Base-by-base conservation (phyloP, 2,888 invertebrate genomes). In the Eupithecia subfuscata region DNA sequence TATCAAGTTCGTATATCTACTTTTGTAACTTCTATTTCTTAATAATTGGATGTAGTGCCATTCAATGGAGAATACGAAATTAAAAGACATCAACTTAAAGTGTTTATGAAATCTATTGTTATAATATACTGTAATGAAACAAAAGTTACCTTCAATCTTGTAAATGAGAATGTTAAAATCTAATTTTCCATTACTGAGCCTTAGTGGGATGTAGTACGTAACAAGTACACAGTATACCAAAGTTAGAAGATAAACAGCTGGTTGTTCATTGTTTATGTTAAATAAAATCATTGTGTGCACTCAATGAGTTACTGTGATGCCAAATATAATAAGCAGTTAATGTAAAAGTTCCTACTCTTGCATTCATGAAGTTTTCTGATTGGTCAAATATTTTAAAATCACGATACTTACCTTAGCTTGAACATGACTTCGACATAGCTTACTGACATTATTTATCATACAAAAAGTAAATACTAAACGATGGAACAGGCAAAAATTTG, bases 141-240 rank as follows among this genome's bases (percentile, higher is more conserved):
- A 89, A 91, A 90, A 92, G 93, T 94, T 94, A 93, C 94, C 93
- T 92, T 92, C 91, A 88, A 85, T 88, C 86, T 86, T 86, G 89
- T 91, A 89, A 90, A 88, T 87, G 88, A 82, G 77, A 81, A 84
- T 84, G 81, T 84, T 81, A 65, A 79, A 77, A 74, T 72, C 73
- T 76, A 69, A 78, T 79, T 78, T 82, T 87, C 87, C 84, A 75
- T 69, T 72, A 87, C 87, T 86, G 87, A 88, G 84, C 86, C 89
- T 78, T 87, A 89, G 89, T 85, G 88, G 89, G 89, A 87, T 84
- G 87, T 89, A 88, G 86, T 88, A 86, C 84, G 85, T 89, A 85
- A 88, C 87, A 87, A 45, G 89, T 91, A 91, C 91, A 92, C 91
- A 91, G 94, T 94, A 95, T 95, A 95, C 95, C 95, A 95, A 95